These are phyloP conservation scores for Telenomus remus DNA, from an alignment of 1,140 invertebrate species.

Conservation along the genomic window DNA sequence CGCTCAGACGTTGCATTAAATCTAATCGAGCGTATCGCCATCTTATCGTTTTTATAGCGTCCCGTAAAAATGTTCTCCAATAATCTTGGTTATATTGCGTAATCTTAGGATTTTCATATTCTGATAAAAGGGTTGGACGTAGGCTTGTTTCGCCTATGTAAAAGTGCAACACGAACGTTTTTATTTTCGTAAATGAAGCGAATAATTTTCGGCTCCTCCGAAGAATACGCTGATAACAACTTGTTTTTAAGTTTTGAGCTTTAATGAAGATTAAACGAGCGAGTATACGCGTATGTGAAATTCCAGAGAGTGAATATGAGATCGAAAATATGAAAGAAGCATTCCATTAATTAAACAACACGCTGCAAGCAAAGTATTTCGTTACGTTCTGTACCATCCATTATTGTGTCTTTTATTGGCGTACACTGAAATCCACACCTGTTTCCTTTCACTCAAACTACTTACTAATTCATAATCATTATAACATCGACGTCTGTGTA, in stretches of 20 bases:
- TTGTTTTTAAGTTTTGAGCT: conserved; percentile 29
- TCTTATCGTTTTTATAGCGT: conserved; percentile 39
- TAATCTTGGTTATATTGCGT: conserved; percentile 26
- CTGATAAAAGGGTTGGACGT: too few species aligned
- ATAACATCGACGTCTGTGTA: background rate
- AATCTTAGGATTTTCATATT: conserved; percentile 7
- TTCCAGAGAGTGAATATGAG: conserved; percentile 31
- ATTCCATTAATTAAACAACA: conserved; percentile 23
- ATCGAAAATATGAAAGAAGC: conserved; percentile 23
- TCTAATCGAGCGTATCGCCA: conserved; percentile 43
- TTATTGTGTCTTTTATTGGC: conserved; percentile 9
- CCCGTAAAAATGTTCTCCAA: conserved; percentile 36
- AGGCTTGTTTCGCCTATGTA: too few species aligned
- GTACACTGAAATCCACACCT: conserved; percentile 9
- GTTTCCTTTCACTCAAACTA: too few species aligned
- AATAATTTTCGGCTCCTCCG: too few species aligned
- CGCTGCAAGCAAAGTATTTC: conserved; percentile 16
- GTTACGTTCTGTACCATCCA: conserved; percentile 21
- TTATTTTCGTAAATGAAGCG: too few species aligned
- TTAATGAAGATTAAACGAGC: conserved; percentile 49
- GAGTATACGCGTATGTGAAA: conserved; percentile 22
- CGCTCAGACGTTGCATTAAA: conserved; percentile 45
- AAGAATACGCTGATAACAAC: conserved; percentile 8
- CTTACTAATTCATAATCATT: conserved; percentile 1
- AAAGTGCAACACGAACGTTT: too few species aligned